phyloP scores from a whole-genome alignment of 2,797 vertebrate species.

The Halcyon chelicuti region DNA sequence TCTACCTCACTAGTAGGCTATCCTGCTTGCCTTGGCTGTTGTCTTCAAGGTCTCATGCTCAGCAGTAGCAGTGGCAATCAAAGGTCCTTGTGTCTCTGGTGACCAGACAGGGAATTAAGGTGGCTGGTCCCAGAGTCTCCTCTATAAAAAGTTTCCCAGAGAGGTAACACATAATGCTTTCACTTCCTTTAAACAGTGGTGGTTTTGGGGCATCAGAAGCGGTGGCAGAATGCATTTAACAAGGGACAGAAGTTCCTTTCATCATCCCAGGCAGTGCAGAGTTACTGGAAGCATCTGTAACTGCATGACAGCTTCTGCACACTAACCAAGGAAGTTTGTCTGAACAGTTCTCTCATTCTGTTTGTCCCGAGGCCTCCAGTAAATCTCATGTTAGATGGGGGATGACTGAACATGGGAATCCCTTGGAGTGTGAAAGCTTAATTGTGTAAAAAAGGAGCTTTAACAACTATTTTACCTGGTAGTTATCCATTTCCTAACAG shows the following conservation, averaged over 20 bases:
- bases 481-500: background rate
- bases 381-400: background rate
- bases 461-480: background rate
- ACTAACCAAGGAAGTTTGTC: background rate
- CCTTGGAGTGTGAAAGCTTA: background rate
- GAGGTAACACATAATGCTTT: background rate
- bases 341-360: background rate
- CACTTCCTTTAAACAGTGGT: background rate
- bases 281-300: background rate
- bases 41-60: background rate
- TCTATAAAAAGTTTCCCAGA: background rate
- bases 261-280: background rate
- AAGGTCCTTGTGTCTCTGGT: background rate
- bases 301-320: background rate
- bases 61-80: background rate
- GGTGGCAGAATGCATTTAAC: background rate
- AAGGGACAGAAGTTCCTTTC: background rate
- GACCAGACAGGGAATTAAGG: background rate
- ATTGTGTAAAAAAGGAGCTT: background rate
- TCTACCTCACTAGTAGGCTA: background rate
- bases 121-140: background rate
- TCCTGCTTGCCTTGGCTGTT: background rate
- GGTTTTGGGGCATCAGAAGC: background rate
- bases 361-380: fast-evolving
- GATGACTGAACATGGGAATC: background rate